phyloP scores from a whole-genome alignment of 2,888 invertebrate genomes.

The Epinotia ramella region DNA sequence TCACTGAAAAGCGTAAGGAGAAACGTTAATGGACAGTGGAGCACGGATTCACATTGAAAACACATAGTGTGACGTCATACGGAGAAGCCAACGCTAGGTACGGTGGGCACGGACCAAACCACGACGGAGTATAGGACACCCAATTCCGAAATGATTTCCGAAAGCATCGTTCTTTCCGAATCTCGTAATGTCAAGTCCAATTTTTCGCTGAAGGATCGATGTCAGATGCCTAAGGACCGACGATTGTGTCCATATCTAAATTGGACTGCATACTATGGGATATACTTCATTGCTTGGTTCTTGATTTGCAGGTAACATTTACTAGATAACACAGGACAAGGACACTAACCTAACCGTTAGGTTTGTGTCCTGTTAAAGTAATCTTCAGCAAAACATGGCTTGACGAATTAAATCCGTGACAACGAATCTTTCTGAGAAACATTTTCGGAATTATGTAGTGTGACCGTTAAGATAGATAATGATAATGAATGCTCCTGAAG shows the following conservation, averaged over 20 bases:
- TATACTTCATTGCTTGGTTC: too few species aligned
- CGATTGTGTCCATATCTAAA: too few species aligned
- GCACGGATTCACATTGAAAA: slow-evolving; percentile 43
- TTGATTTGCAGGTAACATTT: too few species aligned
- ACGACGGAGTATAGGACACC: not conserved
- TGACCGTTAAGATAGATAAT: not conserved
- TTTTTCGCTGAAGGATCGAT: not conserved
- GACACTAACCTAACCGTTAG: too few species aligned
- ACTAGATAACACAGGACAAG: too few species aligned
- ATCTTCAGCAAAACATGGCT: not conserved
- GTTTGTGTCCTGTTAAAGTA: too few species aligned
- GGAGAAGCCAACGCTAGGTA: slow-evolving; percentile 63
- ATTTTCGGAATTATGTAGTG: not conserved
- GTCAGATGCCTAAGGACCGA: not conserved
- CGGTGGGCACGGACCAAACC: slow-evolving; percentile 22
- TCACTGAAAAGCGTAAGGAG: slow-evolving; percentile 88
- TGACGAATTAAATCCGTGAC: not conserved
- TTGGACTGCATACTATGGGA: too few species aligned
- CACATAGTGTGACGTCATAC: slow-evolving; percentile 58
- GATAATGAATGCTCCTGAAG: not conserved
- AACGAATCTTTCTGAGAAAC: not conserved
- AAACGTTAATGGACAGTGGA: slow-evolving; percentile 26
- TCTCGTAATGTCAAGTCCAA: not conserved
- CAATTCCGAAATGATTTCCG: not conserved
- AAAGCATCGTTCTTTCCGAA: not conserved